These are phyloP conservation scores for Orthosia gothica DNA, from an alignment of 2,888 invertebrate genomes.

Conservation along the genomic window DNA sequence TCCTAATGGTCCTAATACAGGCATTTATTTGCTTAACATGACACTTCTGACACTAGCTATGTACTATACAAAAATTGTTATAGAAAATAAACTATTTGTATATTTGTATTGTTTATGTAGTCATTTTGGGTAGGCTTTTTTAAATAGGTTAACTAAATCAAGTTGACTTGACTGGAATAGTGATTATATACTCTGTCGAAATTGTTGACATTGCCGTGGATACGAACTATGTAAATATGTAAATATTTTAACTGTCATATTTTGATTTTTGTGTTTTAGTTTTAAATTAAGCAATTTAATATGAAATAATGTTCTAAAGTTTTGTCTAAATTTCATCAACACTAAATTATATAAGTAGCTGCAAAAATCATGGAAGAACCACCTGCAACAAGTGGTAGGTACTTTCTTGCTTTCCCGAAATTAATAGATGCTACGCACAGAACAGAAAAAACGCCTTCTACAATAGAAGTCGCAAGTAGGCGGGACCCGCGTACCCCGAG, in stretches of 20 bases:
- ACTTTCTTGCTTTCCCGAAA: neutral
- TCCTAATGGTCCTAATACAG: no score
- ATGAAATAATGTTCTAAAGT: constrained; percentile 18
- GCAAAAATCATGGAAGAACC: constrained; percentile 8
- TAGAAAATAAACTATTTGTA: no score
- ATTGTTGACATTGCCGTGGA: neutral
- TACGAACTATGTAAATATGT: neutral
- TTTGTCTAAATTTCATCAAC: neutral
- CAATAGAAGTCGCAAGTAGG: no score
- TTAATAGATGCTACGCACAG: no score
- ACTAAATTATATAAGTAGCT: constrained; percentile 36
- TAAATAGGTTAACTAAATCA: no score
- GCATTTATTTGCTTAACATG: no score
- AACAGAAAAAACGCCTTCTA: no score
- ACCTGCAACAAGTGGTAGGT: constrained; percentile 18
- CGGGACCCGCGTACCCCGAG: no score
- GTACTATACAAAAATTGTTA: no score
- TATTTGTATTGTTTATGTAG: no score
- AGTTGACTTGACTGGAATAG: neutral
- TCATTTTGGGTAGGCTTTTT: no score
- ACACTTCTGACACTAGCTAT: no score
- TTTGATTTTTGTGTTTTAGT: neutral
- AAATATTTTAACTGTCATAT: neutral
- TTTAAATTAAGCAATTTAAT: neutral
- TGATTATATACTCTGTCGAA: neutral